These are phyloP conservation scores for Chrysogorgia sp. DNA, from an alignment of 92 coral and sea anemone species.

Conservation along the genomic window DNA sequence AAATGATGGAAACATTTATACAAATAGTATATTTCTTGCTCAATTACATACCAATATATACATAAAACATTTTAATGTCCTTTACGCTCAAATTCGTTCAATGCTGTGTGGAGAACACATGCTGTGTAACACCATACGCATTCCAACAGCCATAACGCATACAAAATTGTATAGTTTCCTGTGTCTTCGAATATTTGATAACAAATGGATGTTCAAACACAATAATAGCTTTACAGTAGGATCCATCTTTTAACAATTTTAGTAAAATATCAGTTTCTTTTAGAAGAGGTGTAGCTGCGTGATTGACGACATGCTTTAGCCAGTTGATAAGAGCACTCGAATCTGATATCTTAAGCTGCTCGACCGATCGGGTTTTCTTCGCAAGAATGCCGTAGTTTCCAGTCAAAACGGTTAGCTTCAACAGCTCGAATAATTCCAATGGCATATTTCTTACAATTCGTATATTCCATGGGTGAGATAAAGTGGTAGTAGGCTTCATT, in stretches of 20 bases:
- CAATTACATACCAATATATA: too few species aligned
- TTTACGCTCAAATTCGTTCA: too few species aligned
- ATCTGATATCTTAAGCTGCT: not conserved
- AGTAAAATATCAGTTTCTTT: conserved; percentile 8
- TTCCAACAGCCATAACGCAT: conserved; percentile 29
- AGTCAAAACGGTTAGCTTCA: conserved; percentile 11
- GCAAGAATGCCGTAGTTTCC: conserved; percentile 20
- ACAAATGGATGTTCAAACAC: not conserved
- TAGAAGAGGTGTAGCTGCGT: not conserved
- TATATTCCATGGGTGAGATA: conserved; percentile 18
- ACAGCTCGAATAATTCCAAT: conserved; percentile 18
- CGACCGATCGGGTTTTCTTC: conserved; percentile 6
- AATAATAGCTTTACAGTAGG: conserved; percentile 25
- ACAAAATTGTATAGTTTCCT: conserved; percentile 1
- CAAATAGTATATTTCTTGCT: too few species aligned
- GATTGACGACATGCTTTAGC: not conserved
- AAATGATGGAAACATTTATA: too few species aligned
- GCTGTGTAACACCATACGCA: conserved; percentile 25
- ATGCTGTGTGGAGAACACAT: not conserved
- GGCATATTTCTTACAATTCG: conserved; percentile 22
- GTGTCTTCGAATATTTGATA: conserved; percentile 19
- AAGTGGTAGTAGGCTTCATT: conserved; percentile 21
- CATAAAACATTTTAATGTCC: too few species aligned
- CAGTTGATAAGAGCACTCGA: not conserved
- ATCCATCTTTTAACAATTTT: conserved; percentile 4